Evolutionary conservation across 2,113 vertebrate species (phyloP).

Genomic region (Psammodynastes pulverulentus): DNA sequence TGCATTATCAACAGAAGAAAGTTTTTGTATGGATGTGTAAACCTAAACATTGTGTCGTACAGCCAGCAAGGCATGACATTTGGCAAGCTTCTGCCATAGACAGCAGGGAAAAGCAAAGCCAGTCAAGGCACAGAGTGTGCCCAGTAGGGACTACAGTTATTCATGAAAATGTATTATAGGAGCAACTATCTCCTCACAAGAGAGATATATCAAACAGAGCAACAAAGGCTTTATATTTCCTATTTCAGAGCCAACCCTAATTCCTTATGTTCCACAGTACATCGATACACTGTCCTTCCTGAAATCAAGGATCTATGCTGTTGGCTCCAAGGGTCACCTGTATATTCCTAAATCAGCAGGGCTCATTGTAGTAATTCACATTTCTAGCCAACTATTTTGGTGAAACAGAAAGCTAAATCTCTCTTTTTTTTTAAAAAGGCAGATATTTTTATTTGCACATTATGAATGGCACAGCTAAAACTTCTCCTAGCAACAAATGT

Average conservation of each 20-base stretch:
- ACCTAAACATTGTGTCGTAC: not conserved
- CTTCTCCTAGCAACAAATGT: not conserved
- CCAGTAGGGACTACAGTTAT: not conserved
- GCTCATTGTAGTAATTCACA: not conserved
- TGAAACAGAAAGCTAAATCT: not conserved
- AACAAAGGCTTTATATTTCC: not conserved
- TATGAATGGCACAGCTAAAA: not conserved
- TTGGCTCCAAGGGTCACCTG: not conserved
- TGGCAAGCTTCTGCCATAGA: not conserved
- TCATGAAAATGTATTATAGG: not conserved
- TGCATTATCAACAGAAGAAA: not conserved
- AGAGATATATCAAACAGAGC: not conserved
- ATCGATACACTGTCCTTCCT: not conserved
- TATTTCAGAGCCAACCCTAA: not conserved
- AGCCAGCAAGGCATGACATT: not conserved
- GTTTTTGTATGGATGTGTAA: not conserved
- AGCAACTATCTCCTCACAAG: not conserved
- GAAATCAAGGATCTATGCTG: not conserved
- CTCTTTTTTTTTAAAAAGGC: not conserved
- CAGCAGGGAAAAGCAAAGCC: not conserved
- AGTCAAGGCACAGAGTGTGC: not conserved
- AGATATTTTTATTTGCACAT: not conserved
- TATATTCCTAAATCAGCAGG: not conserved
- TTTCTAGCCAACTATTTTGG: not conserved
- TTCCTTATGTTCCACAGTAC: not conserved